A percentile compares a stretch with the other conserved stretches of the same genome.
These are phyloP conservation scores for Nezara viridula DNA, from an alignment of 2,888 invertebrate genomes.

Conservation along the genomic window DNA sequence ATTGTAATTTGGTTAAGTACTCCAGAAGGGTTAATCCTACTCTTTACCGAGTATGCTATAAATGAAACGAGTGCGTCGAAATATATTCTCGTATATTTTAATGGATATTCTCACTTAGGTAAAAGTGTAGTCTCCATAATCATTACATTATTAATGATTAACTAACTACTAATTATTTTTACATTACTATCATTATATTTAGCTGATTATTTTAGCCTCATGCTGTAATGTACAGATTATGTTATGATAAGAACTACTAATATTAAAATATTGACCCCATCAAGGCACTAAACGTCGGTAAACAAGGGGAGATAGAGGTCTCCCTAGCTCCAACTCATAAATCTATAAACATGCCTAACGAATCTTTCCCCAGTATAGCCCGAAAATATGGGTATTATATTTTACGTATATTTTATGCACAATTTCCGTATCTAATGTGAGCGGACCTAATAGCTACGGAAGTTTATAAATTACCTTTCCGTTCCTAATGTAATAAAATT, in stretches of 20 bases:
- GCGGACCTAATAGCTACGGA: neutral
- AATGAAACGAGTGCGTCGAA: too few species aligned
- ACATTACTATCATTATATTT: too few species aligned
- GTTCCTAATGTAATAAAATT: neutral
- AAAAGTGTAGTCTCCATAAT: too few species aligned
- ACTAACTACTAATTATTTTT: too few species aligned
- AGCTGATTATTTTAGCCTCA: too few species aligned
- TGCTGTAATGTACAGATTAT: too few species aligned
- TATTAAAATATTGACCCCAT: neutral
- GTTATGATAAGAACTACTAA: neutral
- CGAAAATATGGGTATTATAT: constrained; percentile 7
- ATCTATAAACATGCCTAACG: neutral
- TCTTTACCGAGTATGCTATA: too few species aligned
- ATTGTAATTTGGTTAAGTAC: too few species aligned
- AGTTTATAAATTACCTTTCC: neutral
- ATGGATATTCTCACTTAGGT: too few species aligned
- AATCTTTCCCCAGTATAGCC: neutral
- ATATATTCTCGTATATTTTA: too few species aligned
- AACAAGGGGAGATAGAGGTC: constrained; percentile 25
- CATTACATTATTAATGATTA: too few species aligned
- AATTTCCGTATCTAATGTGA: neutral
- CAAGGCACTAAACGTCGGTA: neutral
- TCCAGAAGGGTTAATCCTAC: too few species aligned
- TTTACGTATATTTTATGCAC: neutral
- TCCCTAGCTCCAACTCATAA: neutral